phyloP scores from a whole-genome alignment of 2,113 vertebrate genomes.

The Cyprinodon variegatus region DNA sequence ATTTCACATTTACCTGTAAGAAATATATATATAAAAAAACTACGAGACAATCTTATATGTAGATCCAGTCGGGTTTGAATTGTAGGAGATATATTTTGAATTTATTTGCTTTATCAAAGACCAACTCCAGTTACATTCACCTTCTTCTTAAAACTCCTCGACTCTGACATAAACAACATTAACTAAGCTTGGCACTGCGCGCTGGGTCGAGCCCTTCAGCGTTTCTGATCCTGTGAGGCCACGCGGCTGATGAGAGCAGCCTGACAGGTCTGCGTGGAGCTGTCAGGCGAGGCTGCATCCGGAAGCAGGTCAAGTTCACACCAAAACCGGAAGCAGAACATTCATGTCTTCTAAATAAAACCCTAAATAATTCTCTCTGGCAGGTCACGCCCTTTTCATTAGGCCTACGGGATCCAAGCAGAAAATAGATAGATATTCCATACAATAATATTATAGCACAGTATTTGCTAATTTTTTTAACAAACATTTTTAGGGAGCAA shows the following conservation, averaged over 20 bases:
- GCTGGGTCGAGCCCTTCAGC: constrained; percentile 29
- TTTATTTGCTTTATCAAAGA: background rate
- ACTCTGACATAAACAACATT: constrained; percentile 14
- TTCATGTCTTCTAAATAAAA: constrained; percentile 44
- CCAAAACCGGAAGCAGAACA: background rate
- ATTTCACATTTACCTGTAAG: too few species aligned
- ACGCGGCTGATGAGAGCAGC: constrained; percentile 48
- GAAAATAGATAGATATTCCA: too few species aligned
- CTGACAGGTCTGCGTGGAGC: constrained; percentile 63
- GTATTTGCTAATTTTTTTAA: background rate
- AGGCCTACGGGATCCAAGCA: too few species aligned
- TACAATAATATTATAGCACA: background rate
- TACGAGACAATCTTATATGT: too few species aligned
- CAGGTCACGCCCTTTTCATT: background rate
- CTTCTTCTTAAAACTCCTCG: constrained; percentile 26
- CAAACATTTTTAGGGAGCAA: too few species aligned
- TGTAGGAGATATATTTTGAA: background rate
- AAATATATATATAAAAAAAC: too few species aligned
- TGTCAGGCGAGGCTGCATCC: constrained; percentile 41
- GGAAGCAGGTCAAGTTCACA: constrained; percentile 52
- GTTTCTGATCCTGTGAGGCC: constrained; percentile 3
- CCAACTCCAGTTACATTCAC: constrained; percentile 5
- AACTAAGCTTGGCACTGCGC: constrained; percentile 36
- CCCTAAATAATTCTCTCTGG: background rate
- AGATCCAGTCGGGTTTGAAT: background rate